These are phyloP conservation scores for Himalopsyche phryganea DNA, from an alignment of 1,140 invertebrate genomes.

Conservation along the genomic window DNA sequence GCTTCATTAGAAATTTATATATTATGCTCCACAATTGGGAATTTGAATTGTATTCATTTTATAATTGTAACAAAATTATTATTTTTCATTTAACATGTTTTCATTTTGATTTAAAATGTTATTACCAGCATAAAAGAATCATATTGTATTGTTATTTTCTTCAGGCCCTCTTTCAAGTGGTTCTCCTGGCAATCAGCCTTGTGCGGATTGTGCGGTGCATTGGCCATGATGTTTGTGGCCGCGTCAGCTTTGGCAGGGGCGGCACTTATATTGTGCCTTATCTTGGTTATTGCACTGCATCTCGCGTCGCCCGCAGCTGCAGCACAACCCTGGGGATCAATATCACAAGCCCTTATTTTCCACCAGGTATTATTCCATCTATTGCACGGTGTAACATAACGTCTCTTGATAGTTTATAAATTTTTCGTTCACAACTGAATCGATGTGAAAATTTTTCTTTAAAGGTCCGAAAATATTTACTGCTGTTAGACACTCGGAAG, in stretches of 20 bases:
- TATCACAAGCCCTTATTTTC: constrained; percentile 97
- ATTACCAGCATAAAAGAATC: no score
- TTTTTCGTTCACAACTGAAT: no score
- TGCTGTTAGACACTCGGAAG: constrained; percentile 92
- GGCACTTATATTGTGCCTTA: constrained; percentile 82
- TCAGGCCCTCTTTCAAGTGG: constrained; percentile 92
- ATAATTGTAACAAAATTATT: no score
- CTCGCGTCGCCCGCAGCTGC: constrained; percentile 87
- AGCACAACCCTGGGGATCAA: constrained; percentile 84
- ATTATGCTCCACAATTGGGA: no score
- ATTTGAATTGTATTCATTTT: no score
- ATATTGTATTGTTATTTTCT: no score
- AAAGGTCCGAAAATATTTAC: constrained; percentile 93
- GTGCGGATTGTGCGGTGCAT: constrained; percentile 79
- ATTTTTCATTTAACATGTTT: no score
- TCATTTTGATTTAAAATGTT: no score
- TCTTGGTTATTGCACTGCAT: constrained; percentile 84
- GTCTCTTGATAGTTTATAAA: no score
- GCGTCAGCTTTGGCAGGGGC: constrained; percentile 86
- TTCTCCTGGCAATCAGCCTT: constrained; percentile 94
- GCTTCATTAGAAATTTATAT: no score
- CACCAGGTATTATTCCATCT: constrained; percentile 78
- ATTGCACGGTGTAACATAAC: no score
- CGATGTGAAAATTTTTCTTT: no score
- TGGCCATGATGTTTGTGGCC: constrained; percentile 95